Base-by-base conservation (phyloP, 2,888 invertebrate species). In the Eustalomyia histrio region DNA sequence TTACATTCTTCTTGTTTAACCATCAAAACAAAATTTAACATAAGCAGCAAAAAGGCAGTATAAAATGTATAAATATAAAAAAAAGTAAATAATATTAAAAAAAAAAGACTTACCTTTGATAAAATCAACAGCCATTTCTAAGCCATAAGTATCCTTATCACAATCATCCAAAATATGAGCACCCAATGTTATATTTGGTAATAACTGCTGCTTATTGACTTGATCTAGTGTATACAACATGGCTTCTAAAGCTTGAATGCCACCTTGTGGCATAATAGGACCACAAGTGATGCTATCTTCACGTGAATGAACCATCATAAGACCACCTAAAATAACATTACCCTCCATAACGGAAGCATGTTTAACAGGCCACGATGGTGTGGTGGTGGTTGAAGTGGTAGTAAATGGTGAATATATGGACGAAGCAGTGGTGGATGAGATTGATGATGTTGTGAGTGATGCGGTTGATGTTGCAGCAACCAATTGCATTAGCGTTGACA, bases 111-210 rank as follows among this genome's bases (percentile, higher is more conserved):
- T 91, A 98, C 98, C 97, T 95, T 97, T 97, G 83, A 98, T 98
- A 90, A 98, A 98, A 91, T 98, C 97, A 16, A 98, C 96, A 16
- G 97, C 97, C 95, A 98, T 97, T 90, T 98, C 97, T 84, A 98
- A 92, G 0, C 98, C 98, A 87, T 97, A 97, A 0, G 97, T 98
- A 89, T 98, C 98, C 91, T 97, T 96, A 92, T 98, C 98, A 90
- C 98, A 98, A 90, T 98, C 98, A 88, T 98, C 98, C 83, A 98
- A 92, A 68, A 98, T 94, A 88, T 97, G 95, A 10, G 97, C 97
- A 50, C 97, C 97, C 12, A 98, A 91, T 6, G 92, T 94, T 68
- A 97, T 94, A 67, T 95, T 95, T 0, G 96, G 96, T 83, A 96
- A 92, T 83, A 95, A 91, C 73, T 92, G 91, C 74, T 92, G 89